Evolutionary conservation across 1,140 invertebrate genomes (phyloP), one percentile per base, ranked within the genome.

Genomic region (Diorhabda sublineata): DNA sequence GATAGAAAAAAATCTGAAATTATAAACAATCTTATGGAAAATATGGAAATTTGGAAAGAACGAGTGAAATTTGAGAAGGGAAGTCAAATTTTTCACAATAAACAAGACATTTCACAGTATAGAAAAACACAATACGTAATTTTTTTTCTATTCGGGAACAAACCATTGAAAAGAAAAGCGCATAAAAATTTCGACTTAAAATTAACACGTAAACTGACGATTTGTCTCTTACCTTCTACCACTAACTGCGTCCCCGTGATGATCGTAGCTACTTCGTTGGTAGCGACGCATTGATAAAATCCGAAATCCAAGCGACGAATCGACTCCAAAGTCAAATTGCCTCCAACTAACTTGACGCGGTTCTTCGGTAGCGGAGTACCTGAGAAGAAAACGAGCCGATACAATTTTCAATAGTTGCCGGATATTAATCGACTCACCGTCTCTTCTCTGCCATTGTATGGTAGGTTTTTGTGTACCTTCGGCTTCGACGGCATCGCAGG

Each of bases 231-330:
- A 65, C 94, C 95, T 84, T 98, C 95, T 66, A 98, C 92, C 69
- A 97, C 92, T 61, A 99, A 84, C 77, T 96, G 92, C 11, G 96
- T 97, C 58, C 90, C 87, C 4, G 92, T 89, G 45, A 96, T 91
- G 77, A 98, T 91, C 2, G 94, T 97, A 58, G 95, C 95, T 68
- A 98, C 75, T 84, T 97, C 95, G 82, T 98, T 98, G 67, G 90
- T 90, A 3, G 94, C 94, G 64, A 97, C 90, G 82, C 97, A 98
- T 81, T 98, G 94, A 81, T 98, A 98, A 76, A 89, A 90, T 5
- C 96, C 96, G 80, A 98, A 96, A 83, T 99, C 97, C 60, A 91
- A 88, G 47, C 96, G 88, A 3, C 90, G 85, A 61, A 98, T 84
- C 71, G 90, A 90, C 71, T 92, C 92, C 69, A 99, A 95, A 61